Evolutionary conservation across 2,888 invertebrate species (phyloP).

Genomic region (Pristionchus exspectatus): DNA sequence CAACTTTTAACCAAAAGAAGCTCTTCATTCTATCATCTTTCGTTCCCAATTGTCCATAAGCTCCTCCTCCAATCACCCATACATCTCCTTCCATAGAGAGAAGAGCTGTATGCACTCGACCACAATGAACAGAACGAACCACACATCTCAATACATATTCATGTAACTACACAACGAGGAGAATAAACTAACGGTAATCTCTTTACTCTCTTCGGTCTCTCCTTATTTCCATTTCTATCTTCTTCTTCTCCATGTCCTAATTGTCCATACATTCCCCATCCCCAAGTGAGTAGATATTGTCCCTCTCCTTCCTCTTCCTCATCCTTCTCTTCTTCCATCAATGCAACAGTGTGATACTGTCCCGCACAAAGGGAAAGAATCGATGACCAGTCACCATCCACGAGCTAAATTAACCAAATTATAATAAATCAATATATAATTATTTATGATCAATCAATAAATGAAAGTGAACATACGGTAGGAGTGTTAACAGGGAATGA

Average conservation of each 20-base stretch:
- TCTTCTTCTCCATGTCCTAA: slow-evolving; percentile 62
- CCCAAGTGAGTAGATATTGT: slow-evolving; percentile 70
- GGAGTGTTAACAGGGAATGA: slow-evolving; percentile 53
- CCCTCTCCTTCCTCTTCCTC: slow-evolving; percentile 34
- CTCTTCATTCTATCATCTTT: slow-evolving; percentile 66
- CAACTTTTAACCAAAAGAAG: slow-evolving; percentile 52
- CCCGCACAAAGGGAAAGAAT: slow-evolving; percentile 69
- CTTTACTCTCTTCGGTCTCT: slow-evolving; percentile 8
- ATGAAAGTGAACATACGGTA: not conserved
- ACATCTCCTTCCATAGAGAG: slow-evolving; percentile 62
- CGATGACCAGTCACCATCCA: slow-evolving; percentile 67
- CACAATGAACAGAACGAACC: slow-evolving; percentile 60
- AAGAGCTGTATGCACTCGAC: slow-evolving; percentile 66
- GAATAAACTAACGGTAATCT: slow-evolving; percentile 42
- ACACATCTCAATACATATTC: not conserved
- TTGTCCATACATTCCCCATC: slow-evolving; percentile 76
- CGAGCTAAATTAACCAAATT: slow-evolving; percentile 60
- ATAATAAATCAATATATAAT: not conserved
- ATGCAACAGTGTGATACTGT: slow-evolving; percentile 72
- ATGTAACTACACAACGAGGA: too few relatives aligned
- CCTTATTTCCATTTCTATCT: slow-evolving; percentile 57
- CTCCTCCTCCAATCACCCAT: slow-evolving; percentile 62
- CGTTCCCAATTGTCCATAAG: slow-evolving; percentile 67
- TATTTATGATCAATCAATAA: not conserved
- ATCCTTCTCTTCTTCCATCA: slow-evolving; percentile 61